Base-by-base conservation (phyloP, 2,113 vertebrate species). In the Corythaixoides concolor region DNA sequence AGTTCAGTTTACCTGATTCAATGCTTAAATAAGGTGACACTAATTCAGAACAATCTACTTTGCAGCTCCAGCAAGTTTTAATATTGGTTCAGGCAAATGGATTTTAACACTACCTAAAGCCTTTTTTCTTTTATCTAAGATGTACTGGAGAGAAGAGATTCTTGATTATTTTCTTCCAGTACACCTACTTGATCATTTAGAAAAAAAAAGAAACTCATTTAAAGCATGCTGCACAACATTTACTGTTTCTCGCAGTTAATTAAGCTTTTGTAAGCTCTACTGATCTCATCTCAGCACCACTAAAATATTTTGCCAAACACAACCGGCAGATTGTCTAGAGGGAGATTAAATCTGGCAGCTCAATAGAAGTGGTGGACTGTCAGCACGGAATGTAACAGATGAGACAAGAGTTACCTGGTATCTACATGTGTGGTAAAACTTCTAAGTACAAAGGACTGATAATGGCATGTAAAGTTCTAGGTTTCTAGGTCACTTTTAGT, bases 231-330 rank as follows among this genome's bases (percentile, higher is more conserved):
- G 12, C 23, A 64, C 43, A 83, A 75, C 35, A 79, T 67, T 80
- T 63, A 78, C 47, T 74, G 19, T 28, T 85, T 85, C 76, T 60
- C 53, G 88, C 35, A 47, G 39, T 47, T 76, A 86, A 94, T 86
- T 85, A 95, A 69, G 62, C 49, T 95, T 45, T 53, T 72, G 30
- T 55, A 83, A 94, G 53, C 26, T 83, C 55, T 84, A 66, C 87
- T 69, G 62, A 96, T 79, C 45, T 88, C 91, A 75, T 85, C 62
- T 80, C 70, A 80, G 67, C 49, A 94, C 55, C 63, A 66, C 59
- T 90, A 66, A 90, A 94, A 58, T 64, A 88, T 19, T 59, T 89
- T 91, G 77, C 69, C 82, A 92, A 80, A 90, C 21, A 74, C 30
- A 95, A 85, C 60, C 5, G 2, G 26, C 23, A 86, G 30, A 63